These are phyloP conservation scores for Synergus japonicus DNA, from an alignment of 2,888 invertebrate species.

Conservation along the genomic window DNA sequence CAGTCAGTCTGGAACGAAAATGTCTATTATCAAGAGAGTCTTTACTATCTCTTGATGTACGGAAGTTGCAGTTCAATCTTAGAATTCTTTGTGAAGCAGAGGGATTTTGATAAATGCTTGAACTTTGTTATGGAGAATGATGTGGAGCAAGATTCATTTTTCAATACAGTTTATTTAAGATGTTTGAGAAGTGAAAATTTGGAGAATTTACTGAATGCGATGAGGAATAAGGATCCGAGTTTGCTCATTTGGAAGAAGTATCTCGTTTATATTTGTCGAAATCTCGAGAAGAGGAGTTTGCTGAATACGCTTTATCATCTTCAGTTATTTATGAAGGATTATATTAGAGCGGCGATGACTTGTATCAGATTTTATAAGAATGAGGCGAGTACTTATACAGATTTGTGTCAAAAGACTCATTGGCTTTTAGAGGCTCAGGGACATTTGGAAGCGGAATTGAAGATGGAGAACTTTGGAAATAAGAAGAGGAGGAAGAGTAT, in stretches of 20 bases:
- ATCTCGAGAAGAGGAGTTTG: slow-evolving; percentile 84
- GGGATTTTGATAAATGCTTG: slow-evolving; percentile 84
- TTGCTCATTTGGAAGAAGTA: slow-evolving; percentile 85
- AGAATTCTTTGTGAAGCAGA: slow-evolving; percentile 87
- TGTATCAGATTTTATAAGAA: slow-evolving; percentile 87
- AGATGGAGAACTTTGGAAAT: slow-evolving; percentile 61
- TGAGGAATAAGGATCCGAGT: slow-evolving; percentile 84
- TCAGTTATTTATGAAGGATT: slow-evolving; percentile 86
- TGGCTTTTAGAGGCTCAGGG: slow-evolving; percentile 81
- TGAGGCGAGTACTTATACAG: slow-evolving; percentile 80
- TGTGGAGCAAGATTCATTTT: slow-evolving; percentile 85
- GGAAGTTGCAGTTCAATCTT: slow-evolving; percentile 87
- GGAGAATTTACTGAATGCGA: slow-evolving; percentile 81
- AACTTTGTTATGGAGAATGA: slow-evolving; percentile 84
- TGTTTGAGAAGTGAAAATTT: slow-evolving; percentile 84
- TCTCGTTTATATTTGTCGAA: slow-evolving; percentile 84
- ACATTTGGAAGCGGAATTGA: slow-evolving; percentile 83
- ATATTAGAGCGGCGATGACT: slow-evolving; percentile 88
- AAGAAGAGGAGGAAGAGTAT: slow-evolving; percentile 63
- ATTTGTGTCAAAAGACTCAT: slow-evolving; percentile 79
- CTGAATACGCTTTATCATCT: slow-evolving; percentile 86
- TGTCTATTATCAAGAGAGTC: slow-evolving; percentile 83
- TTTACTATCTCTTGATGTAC: slow-evolving; percentile 89
- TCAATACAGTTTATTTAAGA: slow-evolving; percentile 85
- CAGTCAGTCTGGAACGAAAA: slow-evolving; percentile 54